A percentile compares a stretch with the other conserved stretches of the same genome.
Conservation (phyloP, 37 sponge, comb jelly and placozoan genomes). For the Beroe ovata region DNA sequence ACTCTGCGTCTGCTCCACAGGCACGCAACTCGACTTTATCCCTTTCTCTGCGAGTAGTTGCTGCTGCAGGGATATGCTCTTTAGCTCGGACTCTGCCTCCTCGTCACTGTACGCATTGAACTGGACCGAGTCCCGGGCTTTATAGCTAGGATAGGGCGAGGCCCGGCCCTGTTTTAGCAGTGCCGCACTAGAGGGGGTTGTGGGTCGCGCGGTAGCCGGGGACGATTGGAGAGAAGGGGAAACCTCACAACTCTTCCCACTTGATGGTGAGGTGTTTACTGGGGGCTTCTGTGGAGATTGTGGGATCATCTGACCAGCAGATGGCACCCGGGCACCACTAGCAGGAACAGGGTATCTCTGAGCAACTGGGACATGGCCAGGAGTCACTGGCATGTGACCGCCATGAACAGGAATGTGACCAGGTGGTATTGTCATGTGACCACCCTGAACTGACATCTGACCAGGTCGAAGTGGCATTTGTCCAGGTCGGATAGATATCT, state of each 20-base stretch:
- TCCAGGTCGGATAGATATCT: neutral
- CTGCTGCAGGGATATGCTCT: constrained; percentile 46
- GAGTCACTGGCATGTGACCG: no score
- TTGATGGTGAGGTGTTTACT: neutral
- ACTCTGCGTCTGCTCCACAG: constrained; percentile 37
- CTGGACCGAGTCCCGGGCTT: neutral
- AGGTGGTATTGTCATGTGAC: neutral
- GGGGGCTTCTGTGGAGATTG: neutral
- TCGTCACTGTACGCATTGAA: constrained; percentile 15
- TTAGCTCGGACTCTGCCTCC: constrained; percentile 6
- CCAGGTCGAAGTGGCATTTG: neutral
- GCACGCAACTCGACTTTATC: constrained; percentile 18
- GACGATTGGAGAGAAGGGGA: no score
- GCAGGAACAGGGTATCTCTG: neutral
- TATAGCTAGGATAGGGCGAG: neutral
- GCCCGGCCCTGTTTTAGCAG: neutral
- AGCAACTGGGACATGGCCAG: neutral
- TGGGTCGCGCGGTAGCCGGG: neutral
- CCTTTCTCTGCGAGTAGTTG: constrained; percentile 41
- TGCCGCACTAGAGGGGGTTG: neutral
- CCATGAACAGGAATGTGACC: neutral
- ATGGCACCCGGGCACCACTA: neutral
- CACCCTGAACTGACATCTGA: neutral
- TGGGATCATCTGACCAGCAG: neutral
- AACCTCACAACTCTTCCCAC: no score